Conservation (phyloP, 2,888 invertebrate species). For the Lutraria lutraria region DNA sequence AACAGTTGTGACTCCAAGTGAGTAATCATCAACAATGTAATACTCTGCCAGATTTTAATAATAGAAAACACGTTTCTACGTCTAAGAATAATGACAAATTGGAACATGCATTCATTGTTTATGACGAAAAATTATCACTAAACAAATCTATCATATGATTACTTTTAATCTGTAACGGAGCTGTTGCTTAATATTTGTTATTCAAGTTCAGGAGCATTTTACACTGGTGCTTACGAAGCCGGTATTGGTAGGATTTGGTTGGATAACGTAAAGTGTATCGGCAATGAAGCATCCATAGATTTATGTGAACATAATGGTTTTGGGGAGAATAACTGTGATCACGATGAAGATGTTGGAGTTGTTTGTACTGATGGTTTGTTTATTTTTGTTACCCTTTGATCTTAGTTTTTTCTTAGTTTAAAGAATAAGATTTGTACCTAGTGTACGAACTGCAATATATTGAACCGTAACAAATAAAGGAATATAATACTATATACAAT, state of each 20-base stretch:
- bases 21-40: background rate
- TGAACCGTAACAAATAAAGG: too few relatives aligned
- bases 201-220: background rate
- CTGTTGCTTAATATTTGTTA: background rate
- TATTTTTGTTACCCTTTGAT: too few relatives aligned
- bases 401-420: too few relatives aligned
- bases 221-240: background rate
- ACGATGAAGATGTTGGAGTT: background rate
- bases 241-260: background rate
- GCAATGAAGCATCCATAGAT: background rate
- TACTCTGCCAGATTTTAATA: background rate
- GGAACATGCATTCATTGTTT: background rate
- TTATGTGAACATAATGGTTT: background rate
- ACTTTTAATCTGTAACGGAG: background rate
- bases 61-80: background rate
- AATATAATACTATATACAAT: too few relatives aligned
- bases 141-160: too few relatives aligned
- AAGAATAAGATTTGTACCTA: too few relatives aligned
- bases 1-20: background rate
- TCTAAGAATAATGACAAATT: background rate
- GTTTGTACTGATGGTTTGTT: too few relatives aligned
- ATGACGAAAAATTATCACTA: too few relatives aligned
- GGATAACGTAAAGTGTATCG: background rate
- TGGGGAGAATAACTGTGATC: background rate
- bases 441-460: too few relatives aligned